phyloP scores from a whole-genome alignment of 2,113 vertebrate genomes.

The Myrmecophaga tridactyla region DNA sequence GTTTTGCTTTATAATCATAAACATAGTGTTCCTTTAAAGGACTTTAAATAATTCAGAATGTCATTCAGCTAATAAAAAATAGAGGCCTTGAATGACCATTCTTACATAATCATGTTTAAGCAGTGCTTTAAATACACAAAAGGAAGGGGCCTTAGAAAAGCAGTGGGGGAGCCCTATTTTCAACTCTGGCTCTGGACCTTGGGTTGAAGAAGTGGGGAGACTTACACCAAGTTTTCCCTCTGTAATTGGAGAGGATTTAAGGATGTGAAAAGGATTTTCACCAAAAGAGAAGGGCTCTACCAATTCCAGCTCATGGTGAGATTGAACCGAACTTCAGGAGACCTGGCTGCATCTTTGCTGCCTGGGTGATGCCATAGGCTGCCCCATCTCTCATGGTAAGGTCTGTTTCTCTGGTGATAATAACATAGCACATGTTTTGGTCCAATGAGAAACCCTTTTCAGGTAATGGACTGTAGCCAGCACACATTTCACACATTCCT shows the following conservation, averaged over 20 bases:
- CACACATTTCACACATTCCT: background rate
- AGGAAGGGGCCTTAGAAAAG: background rate
- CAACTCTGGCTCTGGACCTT: background rate
- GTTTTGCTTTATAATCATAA: background rate
- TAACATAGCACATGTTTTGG: background rate
- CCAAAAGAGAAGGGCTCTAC: background rate
- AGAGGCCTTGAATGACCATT: background rate
- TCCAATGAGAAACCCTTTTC: background rate
- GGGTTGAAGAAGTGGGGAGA: background rate
- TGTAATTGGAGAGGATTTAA: background rate
- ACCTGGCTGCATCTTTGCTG: too few species aligned
- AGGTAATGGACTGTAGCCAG: background rate
- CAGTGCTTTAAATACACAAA: background rate
- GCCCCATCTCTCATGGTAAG: background rate
- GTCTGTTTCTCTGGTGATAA: background rate
- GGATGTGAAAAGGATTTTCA: background rate
- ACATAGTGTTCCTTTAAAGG: conserved; percentile 12
- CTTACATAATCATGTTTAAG: background rate
- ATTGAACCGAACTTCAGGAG: background rate
- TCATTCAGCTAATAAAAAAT: background rate
- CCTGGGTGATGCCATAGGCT: too few species aligned
- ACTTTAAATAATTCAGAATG: background rate
- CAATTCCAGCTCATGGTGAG: background rate
- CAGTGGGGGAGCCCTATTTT: background rate
- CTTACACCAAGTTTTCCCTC: background rate